phyloP scores from a whole-genome alignment of 2,113 vertebrate genomes.

The Lepus americanus region DNA sequence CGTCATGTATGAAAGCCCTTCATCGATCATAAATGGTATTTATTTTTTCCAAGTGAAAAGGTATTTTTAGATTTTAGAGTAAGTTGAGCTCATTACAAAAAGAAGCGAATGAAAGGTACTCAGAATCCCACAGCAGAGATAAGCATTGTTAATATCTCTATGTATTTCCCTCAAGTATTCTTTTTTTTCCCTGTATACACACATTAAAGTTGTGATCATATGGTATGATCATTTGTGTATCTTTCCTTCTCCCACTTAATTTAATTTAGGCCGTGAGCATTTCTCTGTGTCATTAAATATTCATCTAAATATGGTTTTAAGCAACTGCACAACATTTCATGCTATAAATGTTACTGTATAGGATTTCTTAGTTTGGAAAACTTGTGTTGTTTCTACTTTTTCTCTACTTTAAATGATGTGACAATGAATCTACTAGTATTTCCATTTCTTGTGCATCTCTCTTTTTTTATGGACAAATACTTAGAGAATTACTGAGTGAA shows the following conservation, averaged over 20 bases:
- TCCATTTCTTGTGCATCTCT: conserved; percentile 14
- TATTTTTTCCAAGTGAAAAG: conserved; percentile 48
- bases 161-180: conserved; percentile 44
- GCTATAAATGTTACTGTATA: conserved; percentile 30
- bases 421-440: conserved; percentile 20
- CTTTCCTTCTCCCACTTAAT: neutral
- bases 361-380: conserved; percentile 17
- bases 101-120: conserved; percentile 58
- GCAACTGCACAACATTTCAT: conserved; percentile 39
- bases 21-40: conserved; percentile 8
- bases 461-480: neutral
- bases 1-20: neutral
- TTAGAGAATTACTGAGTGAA: conserved; percentile 27
- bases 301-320: conserved; percentile 53
- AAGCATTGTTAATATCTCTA: conserved; percentile 22
- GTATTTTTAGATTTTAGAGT: conserved; percentile 37
- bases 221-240: neutral
- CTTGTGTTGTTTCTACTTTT: conserved; percentile 41
- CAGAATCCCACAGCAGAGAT: neutral
- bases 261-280: conserved; percentile 29
- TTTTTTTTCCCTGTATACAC: neutral
- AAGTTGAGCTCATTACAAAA: neutral
- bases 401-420: conserved; percentile 48
- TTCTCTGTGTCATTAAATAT: conserved; percentile 20
- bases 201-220: neutral